These are phyloP conservation scores for Cistogaster globosa DNA, from an alignment of 2,888 invertebrate genomes.

Conservation along the genomic window DNA sequence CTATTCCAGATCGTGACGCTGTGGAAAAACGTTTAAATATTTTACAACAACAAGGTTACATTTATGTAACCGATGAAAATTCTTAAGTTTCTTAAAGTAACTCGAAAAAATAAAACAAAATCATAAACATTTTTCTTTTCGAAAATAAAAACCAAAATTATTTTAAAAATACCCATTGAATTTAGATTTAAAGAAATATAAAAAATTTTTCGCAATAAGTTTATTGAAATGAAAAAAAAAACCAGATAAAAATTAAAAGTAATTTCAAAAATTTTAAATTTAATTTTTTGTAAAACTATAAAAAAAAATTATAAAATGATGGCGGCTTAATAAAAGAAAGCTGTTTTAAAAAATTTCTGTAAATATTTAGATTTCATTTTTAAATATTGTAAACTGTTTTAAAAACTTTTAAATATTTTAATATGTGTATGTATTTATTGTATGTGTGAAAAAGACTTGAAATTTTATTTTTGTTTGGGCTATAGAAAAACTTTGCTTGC, in stretches of 20 bases:
- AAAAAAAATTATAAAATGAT: background rate
- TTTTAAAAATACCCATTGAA: background rate
- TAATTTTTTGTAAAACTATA: background rate
- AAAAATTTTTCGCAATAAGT: slow-evolving; percentile 2
- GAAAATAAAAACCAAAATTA: slow-evolving; percentile 6
- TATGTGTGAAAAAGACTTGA: background rate
- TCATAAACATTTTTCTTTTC: background rate
- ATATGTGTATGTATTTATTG: background rate
- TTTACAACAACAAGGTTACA: slow-evolving; percentile 90
- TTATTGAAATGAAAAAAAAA: background rate
- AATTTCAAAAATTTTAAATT: background rate
- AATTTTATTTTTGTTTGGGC: background rate
- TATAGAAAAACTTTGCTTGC: no score
- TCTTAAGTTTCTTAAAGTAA: slow-evolving; percentile 74
- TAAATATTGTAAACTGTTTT: slow-evolving; percentile 5
- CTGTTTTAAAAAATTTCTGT: slow-evolving; percentile 25
- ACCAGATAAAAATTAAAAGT: background rate
- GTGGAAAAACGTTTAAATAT: slow-evolving; percentile 96
- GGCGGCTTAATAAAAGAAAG: background rate
- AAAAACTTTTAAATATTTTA: background rate
- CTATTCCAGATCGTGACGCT: slow-evolving; percentile 93
- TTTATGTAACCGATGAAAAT: slow-evolving; percentile 86
- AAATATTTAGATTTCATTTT: slow-evolving; percentile 51
- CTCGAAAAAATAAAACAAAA: slow-evolving; percentile 1
- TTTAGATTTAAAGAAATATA: slow-evolving; percentile 14